Evolutionary conservation across 2,113 vertebrate species (phyloP).

Genomic region (Mastomys natalensis): DNA sequence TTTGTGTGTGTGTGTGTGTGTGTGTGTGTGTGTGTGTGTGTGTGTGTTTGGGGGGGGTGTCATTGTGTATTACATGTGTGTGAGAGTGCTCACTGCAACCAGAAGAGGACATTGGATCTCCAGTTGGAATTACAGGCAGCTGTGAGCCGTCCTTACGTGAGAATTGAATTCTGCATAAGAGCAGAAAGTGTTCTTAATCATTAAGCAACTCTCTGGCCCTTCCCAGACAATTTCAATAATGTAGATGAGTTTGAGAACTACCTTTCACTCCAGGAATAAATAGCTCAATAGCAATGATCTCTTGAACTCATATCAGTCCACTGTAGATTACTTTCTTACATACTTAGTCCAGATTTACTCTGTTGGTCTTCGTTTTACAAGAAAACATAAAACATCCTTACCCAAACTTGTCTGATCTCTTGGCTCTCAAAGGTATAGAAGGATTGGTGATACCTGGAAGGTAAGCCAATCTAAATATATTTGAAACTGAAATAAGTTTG

Average conservation of each 20-base stretch:
- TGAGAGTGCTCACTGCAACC: background rate
- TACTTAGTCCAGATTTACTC: background rate
- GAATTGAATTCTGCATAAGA: background rate
- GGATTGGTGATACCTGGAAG: background rate
- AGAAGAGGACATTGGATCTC: background rate
- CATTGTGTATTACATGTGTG: background rate
- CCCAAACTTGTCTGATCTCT: background rate
- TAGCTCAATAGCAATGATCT: background rate
- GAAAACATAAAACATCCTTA: background rate
- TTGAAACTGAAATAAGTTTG: background rate
- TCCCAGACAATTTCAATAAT: background rate
- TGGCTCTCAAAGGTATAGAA: background rate
- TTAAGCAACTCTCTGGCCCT: background rate
- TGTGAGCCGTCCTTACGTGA: background rate
- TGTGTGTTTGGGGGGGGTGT: too few relatives aligned
- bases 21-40: too few relatives aligned
- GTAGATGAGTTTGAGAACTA: background rate
- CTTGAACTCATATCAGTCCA: background rate
- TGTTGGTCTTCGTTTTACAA: background rate
- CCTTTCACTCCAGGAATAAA: slow-evolving; percentile 25
- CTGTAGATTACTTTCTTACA: background rate
- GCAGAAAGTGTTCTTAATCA: background rate
- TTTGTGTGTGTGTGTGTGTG: background rate
- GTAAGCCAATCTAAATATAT: background rate
- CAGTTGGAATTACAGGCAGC: background rate